Base-by-base conservation (phyloP, 1,140 invertebrate species). In the Hypothenemus hampei region DNA sequence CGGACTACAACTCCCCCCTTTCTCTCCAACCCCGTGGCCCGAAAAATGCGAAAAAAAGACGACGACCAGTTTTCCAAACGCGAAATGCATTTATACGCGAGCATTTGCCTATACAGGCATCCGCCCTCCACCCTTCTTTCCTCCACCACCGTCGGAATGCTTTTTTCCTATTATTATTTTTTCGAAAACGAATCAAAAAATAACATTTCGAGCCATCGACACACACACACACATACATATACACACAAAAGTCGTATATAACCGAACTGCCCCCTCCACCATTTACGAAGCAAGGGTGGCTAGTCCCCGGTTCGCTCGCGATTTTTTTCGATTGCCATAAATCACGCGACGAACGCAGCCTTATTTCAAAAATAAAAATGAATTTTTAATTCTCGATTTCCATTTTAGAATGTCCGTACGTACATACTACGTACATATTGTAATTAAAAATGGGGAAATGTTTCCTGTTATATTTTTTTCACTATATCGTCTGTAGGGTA, bases 371-470 rank as follows among this genome's bases (percentile, higher is more conserved):
- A 57, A 49, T 49, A 57, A 57, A 57, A 57, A 48, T 49, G 54
- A 57, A 57, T 57, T 57, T 57, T 57, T 57, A 57, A 46, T 57
- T 57, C 54, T 57, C 54, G 33, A 57, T 57, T 57, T 57, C 54
- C 54, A 57, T 57, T 57, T n/a, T 57, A 57, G 54, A 57, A 57
- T 57, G 54, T 57, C 36, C 36, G 54, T 24, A 36, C 54, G 54
- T 57, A 49, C 54, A 57, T 57, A 57, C 49, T 24, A 36, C 54
- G 54, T 57, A 49, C 54, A 57, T 57, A 57, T 57, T 57, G 54
- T 57, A 57, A 57, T 57, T 57, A 57, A 57, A 57, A 57, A 37
- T 57, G 54, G 54, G n/a, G 54, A 57, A 57, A 57, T 57, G 54
- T 57, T 57, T 57, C 35, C 29, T 16, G 43, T 56, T 48, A n/a